Base-by-base conservation (phyloP, 2,888 invertebrate genomes). In the Quadroppia sp. region DNA sequence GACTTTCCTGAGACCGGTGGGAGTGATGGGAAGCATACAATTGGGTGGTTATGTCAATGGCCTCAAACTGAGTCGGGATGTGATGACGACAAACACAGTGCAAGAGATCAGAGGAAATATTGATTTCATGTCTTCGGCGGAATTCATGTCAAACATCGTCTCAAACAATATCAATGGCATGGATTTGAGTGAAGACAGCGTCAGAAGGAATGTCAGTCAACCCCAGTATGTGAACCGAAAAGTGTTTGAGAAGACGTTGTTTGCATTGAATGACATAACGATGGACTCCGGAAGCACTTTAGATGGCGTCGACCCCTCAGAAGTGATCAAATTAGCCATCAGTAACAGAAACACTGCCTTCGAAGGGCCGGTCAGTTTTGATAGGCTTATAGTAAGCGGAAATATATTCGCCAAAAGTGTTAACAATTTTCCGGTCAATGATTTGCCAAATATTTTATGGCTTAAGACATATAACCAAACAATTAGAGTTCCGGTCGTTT, bases 401-500 rank as follows among this genome's bases (percentile, higher is more conserved):
- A 59, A 71, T 71, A 48, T 74, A 15, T 36, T 36, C 15, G 45
- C 42, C 15, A 20, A 72, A 28, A 36, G 28, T 48, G 42, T 74
- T 15, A 74, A 74, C 45, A 42, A 64, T 7, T 59, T 53, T 32
- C 36, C 28, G 23, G 32, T 71, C 11, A 56, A 20, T 15, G 71
- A 74, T 42, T 48, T 74, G 48, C 59, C 53, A n/a, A 36, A 71
- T n/a, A 59, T 32, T 30, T 25, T 74, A 17, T 74, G 74, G 74
- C 50, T 71, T 4, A 74, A 74, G 30, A 53, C 61, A 15, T 32
- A n/a, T 28, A 48, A 74, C 30, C 71, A 74, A 48, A 64, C 25
- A 13, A 71, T 74, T 36, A 20, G 40, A 32, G 74, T 56, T 32
- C 71, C 71, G 56, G 30, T 74, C 0, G 28, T 23, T 17, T 71